Evolutionary conservation across 2,797 vertebrate genomes (phyloP).

Genomic region (Chelon labrosus): DNA sequence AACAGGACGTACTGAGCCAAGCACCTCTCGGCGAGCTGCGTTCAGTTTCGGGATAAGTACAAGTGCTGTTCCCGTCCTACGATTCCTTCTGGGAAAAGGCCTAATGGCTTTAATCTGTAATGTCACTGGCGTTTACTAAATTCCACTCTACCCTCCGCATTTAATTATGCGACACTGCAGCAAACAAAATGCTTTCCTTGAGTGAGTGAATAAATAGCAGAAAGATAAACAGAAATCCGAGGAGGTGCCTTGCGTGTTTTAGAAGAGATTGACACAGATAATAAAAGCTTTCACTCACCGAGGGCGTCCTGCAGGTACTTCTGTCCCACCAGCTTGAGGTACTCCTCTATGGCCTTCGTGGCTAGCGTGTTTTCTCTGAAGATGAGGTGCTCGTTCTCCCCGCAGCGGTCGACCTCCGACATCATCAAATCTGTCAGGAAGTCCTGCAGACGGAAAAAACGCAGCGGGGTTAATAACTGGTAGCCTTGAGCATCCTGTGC

Average conservation of each 20-base stretch:
- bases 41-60: too few relatives aligned
- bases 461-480: background rate
- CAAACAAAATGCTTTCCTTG: background rate
- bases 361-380: conserved; percentile 98
- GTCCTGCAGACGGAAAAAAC: conserved; percentile 85
- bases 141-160: background rate
- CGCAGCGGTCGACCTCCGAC: conserved; percentile 98
- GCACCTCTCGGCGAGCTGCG: too few relatives aligned
- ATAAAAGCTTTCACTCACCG: conserved; percentile 82
- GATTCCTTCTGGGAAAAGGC: too few relatives aligned
- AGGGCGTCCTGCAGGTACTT: conserved; percentile 98
- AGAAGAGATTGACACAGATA: background rate
- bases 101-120: background rate
- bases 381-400: conserved; percentile 99
- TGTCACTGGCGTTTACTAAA: background rate
- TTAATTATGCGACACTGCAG: background rate
- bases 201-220: background rate
- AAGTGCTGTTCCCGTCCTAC: too few relatives aligned
- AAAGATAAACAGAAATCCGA: background rate
- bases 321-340: conserved; percentile 99
- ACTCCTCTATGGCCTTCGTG: conserved; percentile 99
- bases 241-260: background rate
- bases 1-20: too few relatives aligned
- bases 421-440: conserved; percentile 99
- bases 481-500: background rate